Base-by-base conservation (phyloP, 2,797 vertebrate species). In the Choloepus didactylus region DNA sequence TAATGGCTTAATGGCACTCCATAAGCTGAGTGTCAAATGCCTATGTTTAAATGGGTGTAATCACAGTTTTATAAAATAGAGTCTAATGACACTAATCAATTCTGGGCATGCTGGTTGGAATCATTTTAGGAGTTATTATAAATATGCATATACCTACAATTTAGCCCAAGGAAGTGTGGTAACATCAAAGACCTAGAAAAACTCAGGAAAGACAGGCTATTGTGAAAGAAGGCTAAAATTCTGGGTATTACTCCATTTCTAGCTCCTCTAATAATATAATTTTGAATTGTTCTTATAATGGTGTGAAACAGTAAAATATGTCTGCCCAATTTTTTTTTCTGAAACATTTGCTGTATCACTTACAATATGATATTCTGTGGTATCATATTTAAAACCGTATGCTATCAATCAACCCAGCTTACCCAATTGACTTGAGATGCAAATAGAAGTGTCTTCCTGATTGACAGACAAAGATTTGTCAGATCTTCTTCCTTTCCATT, bases 101-200 rank as follows among this genome's bases (percentile, higher is more conserved):
- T 89, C 60, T 90, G 62, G 97, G 60, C 1, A 60, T 62, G 31
- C 9, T 84, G 4, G 79, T 77, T 94, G 7, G 23, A 75, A 41
- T 95, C 94, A 81, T 96, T 96, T 95, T 89, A 87, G 54, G 15
- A 90, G 44, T n/a, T 69, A 87, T 83, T 95, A 88, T 88, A 93
- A 95, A 92, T 69, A 95, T 1, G 31, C 18, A 51, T 81, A 62
- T 16, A 44, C 5, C 6, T 66, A 85, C 79, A 97, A 96, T 94
- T 93, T n/a, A 96, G 35, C 3, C 1, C 89, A 89, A 94, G 0
- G 6, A 80, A 87, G 8, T 49, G 25, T 75, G 49, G 35, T 87
- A 94, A 67, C 9, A 82, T 49, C 72, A 44, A 94, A 77, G 56
- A 11, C 31, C 9, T 93, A 73, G 44, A n/a, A 76, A 80, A 51